Evolutionary conservation across 1,140 invertebrate genomes (phyloP).

Genomic region (Calycopis cecrops): DNA sequence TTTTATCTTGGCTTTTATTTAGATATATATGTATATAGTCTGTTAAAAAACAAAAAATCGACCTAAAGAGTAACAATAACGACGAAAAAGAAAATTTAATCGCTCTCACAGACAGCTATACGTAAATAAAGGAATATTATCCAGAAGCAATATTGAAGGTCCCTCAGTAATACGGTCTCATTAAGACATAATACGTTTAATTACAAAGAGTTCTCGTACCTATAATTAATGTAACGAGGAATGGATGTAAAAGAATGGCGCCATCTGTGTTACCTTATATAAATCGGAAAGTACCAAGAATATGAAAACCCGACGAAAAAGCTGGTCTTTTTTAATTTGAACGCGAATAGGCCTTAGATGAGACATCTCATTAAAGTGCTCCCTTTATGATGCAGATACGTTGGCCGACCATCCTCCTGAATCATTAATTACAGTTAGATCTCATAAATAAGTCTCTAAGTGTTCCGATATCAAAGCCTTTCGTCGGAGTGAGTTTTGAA

Average conservation of each 20-base stretch:
- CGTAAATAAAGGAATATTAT: too few relatives aligned
- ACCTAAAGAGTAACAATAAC: too few relatives aligned
- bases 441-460: slow-evolving; percentile 12
- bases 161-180: slow-evolving; percentile 2
- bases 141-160: too few relatives aligned
- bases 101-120: too few relatives aligned
- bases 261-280: slow-evolving; percentile 15
- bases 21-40: too few relatives aligned
- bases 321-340: slow-evolving; percentile 45
- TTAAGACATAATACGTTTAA: slow-evolving; percentile 12
- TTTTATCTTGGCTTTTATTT: too few relatives aligned
- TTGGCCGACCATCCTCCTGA: slow-evolving; percentile 22
- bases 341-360: slow-evolving; percentile 40
- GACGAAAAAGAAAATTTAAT: too few relatives aligned
- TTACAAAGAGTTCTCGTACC: slow-evolving; percentile 10
- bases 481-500: not conserved
- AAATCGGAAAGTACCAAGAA: slow-evolving; percentile 21
- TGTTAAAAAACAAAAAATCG: too few relatives aligned
- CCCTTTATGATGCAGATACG: slow-evolving; percentile 52
- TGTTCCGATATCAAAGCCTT: not conserved
- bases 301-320: slow-evolving; percentile 23
- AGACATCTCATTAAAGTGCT: slow-evolving; percentile 50
- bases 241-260: slow-evolving; percentile 11
- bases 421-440: slow-evolving; percentile 17
- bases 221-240: slow-evolving; percentile 14